Percentiles rank a stretch among this genome's conserved stretches.
phyloP scores from a whole-genome alignment of 2,888 invertebrate genomes.

The Parnassius orleans region DNA sequence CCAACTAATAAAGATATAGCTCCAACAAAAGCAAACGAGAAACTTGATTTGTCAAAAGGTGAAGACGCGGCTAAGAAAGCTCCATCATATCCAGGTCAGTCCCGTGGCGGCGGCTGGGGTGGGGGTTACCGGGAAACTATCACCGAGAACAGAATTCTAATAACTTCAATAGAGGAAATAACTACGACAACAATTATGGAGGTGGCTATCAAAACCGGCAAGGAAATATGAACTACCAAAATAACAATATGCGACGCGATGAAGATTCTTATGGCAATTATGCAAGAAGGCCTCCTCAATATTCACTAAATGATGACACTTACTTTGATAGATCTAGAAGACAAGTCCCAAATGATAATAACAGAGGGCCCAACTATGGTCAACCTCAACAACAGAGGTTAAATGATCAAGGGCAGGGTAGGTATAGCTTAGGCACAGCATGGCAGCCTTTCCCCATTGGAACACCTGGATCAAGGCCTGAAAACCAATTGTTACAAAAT shows the following conservation, averaged over 20 bases:
- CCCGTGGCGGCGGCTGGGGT: constrained; percentile 73
- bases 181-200: constrained; percentile 38
- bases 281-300: constrained; percentile 52
- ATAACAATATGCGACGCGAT: constrained; percentile 42
- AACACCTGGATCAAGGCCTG: constrained; percentile 31
- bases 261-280: constrained; percentile 45
- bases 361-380: constrained; percentile 30
- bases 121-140: constrained; percentile 64
- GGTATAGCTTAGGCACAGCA: constrained; percentile 37
- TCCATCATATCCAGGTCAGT: constrained; percentile 84
- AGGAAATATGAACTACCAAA: constrained; percentile 33
- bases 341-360: constrained; percentile 26
- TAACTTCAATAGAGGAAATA: constrained; percentile 37
- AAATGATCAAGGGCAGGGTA: constrained; percentile 30
- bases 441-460: constrained; percentile 45
- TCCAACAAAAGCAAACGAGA: constrained; percentile 32
- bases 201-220: constrained; percentile 41
- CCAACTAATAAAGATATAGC: constrained; percentile 9
- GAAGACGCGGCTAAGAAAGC: constrained; percentile 67
- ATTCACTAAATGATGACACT: constrained; percentile 42
- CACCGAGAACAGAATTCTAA: constrained; percentile 45
- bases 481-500: constrained; percentile 34
- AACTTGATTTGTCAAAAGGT: constrained; percentile 47
- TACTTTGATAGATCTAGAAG: constrained; percentile 37
- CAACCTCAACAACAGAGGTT: constrained; percentile 28